phyloP scores from a whole-genome alignment of 2,113 vertebrate species.

The Petroica traversi region DNA sequence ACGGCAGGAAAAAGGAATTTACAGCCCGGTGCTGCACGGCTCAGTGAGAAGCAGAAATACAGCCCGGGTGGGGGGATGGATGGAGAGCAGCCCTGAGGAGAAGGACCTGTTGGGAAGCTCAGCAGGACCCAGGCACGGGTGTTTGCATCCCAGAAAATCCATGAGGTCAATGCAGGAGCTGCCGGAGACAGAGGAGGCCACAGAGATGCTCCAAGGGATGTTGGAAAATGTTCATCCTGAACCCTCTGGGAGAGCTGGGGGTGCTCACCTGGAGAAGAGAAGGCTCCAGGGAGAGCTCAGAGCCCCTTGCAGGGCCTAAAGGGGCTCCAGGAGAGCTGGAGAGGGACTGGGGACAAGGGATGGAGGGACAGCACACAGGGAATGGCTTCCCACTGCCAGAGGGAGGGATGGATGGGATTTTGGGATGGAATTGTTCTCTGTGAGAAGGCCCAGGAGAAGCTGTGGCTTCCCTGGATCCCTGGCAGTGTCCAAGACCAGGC shows the following conservation, averaged over 20 bases:
- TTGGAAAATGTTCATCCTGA: no score
- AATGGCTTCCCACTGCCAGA: neutral
- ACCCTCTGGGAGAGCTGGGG: neutral
- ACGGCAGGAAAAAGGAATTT: neutral
- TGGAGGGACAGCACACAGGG: neutral
- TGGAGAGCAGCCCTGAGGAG: neutral
- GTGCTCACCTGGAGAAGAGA: fast-evolving
- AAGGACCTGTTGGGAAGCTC: neutral
- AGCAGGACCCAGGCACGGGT: neutral
- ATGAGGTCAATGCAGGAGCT: neutral
- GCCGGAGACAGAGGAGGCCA: neutral
- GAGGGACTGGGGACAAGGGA: neutral
- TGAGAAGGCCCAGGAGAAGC: fast-evolving
- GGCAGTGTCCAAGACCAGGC: fast-evolving
- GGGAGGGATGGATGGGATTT: fast-evolving
- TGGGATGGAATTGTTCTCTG: neutral
- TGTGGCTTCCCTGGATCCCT: neutral
- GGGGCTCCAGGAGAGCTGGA: neutral
- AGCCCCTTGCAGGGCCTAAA: neutral
- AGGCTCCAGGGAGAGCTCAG: neutral
- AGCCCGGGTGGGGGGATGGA: neutral
- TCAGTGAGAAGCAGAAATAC: neutral
- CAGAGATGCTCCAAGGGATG: neutral
- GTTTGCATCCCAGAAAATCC: neutral
- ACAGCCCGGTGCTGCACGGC: neutral